Evolutionary conservation across 2,113 vertebrate species (phyloP), one percentile per base, ranked within the genome.

Genomic region (Mellivora capensis): DNA sequence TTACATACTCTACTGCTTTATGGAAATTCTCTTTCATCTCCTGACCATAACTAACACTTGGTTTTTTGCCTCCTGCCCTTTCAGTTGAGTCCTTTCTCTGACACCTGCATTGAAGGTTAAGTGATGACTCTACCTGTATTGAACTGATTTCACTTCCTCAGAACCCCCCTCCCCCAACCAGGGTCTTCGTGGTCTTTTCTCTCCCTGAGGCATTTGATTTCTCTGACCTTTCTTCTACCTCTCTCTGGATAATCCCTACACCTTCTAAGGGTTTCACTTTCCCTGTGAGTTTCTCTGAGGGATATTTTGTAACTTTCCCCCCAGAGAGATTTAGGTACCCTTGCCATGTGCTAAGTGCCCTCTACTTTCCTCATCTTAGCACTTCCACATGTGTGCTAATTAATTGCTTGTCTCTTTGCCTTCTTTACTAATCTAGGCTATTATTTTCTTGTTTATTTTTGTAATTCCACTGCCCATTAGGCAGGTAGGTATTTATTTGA

Each of bases 391-490:
- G 71, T 25, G 18, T 85, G 37, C n/a, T 77, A 47, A 31, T 77
- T 81, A 54, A n/a, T 77, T 64, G 67, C 37, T 79, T 90, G 23
- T 88, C 29, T 97, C 39, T 88, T 27, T 42, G 47, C 64, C 27
- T 90, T 93, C 34, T 31, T 42, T 39, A 34, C 42, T 64, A 59
- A 87, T 29, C 3, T 42, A 87, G 90, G 27, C 13, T 34, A 4
- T 64, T 27, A 25, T 81, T 86, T 96, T 87, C 42, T 82, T 69
- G 37, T 57, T 96, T 42, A 49, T 88, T 62, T 92, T 96, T 71
- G 52, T 83, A 85, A 84, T 18, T 83, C 21, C 4, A 67, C 42
- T 54, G 57, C 61, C 59, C 69, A 17, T 23, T 62, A 44, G 64
- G 42, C 7, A 20, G 52, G 80, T 42, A 71, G 44, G 20, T 67